A percentile compares a stretch with the other conserved stretches of the same genome.
These are phyloP conservation scores for Drosophila navojoa DNA, from an alignment of 1,140 invertebrate genomes.

Conservation along the genomic window DNA sequence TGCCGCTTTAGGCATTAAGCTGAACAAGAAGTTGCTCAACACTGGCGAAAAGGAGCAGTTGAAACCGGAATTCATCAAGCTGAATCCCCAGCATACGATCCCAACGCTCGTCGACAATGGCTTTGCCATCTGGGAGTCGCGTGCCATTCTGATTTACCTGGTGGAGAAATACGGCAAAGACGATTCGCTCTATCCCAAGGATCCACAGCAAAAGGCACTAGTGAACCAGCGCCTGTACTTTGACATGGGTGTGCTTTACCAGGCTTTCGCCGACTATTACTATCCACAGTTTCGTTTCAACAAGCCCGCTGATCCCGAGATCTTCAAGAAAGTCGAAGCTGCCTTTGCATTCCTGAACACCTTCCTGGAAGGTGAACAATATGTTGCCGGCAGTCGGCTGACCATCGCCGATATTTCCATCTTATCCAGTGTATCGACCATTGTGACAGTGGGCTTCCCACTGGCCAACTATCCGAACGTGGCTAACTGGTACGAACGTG, in stretches of 20 bases:
- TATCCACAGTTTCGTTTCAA: constrained; percentile 88
- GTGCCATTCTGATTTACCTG: constrained; percentile 89
- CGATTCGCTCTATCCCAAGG: constrained; percentile 87
- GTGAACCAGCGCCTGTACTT: constrained; percentile 90
- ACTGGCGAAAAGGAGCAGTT: constrained; percentile 87
- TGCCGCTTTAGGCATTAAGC: constrained; percentile 88
- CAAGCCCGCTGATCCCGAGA: constrained; percentile 85
- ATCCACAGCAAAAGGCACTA: constrained; percentile 87
- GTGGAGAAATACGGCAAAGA: constrained; percentile 88
- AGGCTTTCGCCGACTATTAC: constrained; percentile 86
- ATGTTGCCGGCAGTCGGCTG: constrained; percentile 87
- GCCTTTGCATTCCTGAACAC: constrained; percentile 87
- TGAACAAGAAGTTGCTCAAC: constrained; percentile 88
- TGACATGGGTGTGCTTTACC: constrained; percentile 88
- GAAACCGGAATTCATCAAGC: constrained; percentile 88
- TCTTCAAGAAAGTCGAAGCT: constrained; percentile 86
- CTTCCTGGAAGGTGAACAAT: constrained; percentile 87
- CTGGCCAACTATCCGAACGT: constrained; percentile 88
- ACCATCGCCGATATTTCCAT: constrained; percentile 91
- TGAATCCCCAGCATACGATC: constrained; percentile 85
- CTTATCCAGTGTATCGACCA: constrained; percentile 86
- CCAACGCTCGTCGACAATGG: constrained; percentile 88
- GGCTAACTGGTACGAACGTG: constrained; percentile 87
- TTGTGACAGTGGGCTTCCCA: constrained; percentile 87
- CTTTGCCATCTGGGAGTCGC: constrained; percentile 87